phyloP scores from a whole-genome alignment of 2,888 invertebrate species.

The Cheilosia vernalis region DNA sequence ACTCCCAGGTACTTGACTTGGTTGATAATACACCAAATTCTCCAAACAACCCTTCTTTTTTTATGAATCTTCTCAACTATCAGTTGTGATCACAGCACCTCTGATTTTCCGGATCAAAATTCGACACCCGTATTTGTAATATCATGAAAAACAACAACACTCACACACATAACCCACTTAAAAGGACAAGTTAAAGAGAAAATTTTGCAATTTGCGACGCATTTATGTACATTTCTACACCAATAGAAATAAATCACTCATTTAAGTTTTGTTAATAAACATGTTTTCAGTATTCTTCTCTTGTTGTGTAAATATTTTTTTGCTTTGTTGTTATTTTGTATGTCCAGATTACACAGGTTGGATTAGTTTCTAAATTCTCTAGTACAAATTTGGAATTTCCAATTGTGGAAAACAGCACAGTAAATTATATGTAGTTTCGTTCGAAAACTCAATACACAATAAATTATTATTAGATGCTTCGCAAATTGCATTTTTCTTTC shows the following conservation, averaged over 20 bases:
- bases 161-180: constrained; percentile 3
- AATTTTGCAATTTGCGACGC: constrained; percentile 77
- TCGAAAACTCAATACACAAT: constrained; percentile 21
- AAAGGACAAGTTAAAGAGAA: constrained; percentile 15
- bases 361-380: background rate
- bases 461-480: constrained; percentile 74
- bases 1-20: no score
- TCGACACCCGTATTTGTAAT: constrained; percentile 34
- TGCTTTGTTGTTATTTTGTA: constrained; percentile 13
- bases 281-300: constrained; percentile 24
- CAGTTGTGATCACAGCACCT: background rate
- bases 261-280: constrained; percentile 41
- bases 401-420: constrained; percentile 78
- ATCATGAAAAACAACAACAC: constrained; percentile 42
- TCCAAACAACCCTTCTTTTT: no score
- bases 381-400: background rate
- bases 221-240: constrained; percentile 73
- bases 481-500: constrained; percentile 77
- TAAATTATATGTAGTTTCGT: constrained; percentile 76
- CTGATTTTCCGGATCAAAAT: constrained; percentile 14
- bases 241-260: constrained; percentile 71
- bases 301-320: constrained; percentile 6
- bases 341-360: constrained; percentile 12
- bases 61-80: no score
- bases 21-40: no score